A percentile compares a stretch with the other conserved stretches of the same genome.
These are phyloP conservation scores for Apodemia hepburni DNA, from an alignment of 2,888 invertebrate species.

Conservation along the genomic window DNA sequence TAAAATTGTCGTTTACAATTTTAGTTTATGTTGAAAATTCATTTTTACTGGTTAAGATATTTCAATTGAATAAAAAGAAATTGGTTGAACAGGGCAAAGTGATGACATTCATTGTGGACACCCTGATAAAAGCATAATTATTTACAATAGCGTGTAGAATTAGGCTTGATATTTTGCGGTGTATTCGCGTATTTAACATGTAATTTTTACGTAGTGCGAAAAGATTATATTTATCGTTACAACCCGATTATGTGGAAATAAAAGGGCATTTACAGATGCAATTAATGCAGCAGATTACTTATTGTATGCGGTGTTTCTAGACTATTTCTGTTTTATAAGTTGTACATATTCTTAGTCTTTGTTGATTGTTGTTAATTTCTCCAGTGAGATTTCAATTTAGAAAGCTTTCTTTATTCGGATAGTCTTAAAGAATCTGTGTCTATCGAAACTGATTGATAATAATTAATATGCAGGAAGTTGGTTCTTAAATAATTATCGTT, in stretches of 20 bases:
- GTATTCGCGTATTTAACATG: constrained; percentile 37
- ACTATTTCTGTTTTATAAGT: constrained; percentile 45
- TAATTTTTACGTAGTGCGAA: constrained; percentile 64
- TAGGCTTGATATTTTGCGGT: constrained; percentile 28
- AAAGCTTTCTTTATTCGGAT: not conserved
- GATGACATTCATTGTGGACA: not conserved
- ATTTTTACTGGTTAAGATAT: too few relatives aligned
- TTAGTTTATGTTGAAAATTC: too few relatives aligned
- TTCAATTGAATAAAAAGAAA: not conserved
- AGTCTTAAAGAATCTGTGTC: not conserved
- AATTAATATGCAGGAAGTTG: not conserved
- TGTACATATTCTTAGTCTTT: constrained; percentile 47
- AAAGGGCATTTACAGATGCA: constrained; percentile 73
- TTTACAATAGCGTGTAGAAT: constrained; percentile 23
- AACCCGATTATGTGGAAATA: constrained; percentile 47
- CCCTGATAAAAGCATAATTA: constrained; percentile 1
- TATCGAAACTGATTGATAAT: not conserved
- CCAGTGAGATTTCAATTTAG: constrained; percentile 47
- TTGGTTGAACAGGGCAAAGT: not conserved
- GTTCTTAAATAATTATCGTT: not conserved
- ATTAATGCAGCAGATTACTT: constrained; percentile 54
- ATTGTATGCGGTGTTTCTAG: constrained; percentile 52
- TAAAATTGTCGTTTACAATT: too few relatives aligned
- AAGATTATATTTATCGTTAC: constrained; percentile 64
- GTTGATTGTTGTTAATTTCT: constrained; percentile 46